Base-by-base conservation (phyloP, 2,113 vertebrate genomes). In the Pseudopipra pipra region DNA sequence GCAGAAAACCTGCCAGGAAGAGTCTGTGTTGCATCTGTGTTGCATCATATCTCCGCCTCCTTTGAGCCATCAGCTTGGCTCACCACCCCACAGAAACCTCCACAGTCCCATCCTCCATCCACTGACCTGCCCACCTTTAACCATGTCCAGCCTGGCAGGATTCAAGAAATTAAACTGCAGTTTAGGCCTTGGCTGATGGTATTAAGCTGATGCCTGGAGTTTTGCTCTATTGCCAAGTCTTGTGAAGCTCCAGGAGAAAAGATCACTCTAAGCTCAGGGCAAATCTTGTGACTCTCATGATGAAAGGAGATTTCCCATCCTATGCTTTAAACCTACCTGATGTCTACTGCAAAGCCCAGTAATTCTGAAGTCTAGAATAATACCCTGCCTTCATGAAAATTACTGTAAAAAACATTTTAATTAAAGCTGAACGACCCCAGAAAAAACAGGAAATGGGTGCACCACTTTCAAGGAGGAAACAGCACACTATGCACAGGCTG, bases 361-460 rank as follows among this genome's bases (percentile, higher is more conserved):
- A n/a, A 68, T 33, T 76, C 31, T 61, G 24, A 31, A 55, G 22
- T 13, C 43, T 75, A 71, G 9, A 62, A 65, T 49, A 67, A 46
- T 20, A 89, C 25, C 2, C 35, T 12, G 6, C 39, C 24, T 78
- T 91, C 55, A 76, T 30, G 73, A 93, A 62, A 83, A 72, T 54
- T 17, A 75, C 24, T 37, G 6, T 55, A 55, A 81, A 70, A 73
- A 39, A 1, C 8, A 31, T 28, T 84, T 58, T 63, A 25, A 71
- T 35, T 67, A 39, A 62, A 86, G 66, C 39, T 39, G 12, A 89
- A 83, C 1, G 0, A 49, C 66, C 52, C 12, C 47, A 86, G n/a
- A 46, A 96, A 59, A 96, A 95, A 52, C 95, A 97, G 95, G 94
- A 97, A 97, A 94, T 1, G 9, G 5, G 46, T 86, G 25, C 51